Base-by-base conservation (phyloP, 1,140 invertebrate species). In the Drosophila ohnishii region DNA sequence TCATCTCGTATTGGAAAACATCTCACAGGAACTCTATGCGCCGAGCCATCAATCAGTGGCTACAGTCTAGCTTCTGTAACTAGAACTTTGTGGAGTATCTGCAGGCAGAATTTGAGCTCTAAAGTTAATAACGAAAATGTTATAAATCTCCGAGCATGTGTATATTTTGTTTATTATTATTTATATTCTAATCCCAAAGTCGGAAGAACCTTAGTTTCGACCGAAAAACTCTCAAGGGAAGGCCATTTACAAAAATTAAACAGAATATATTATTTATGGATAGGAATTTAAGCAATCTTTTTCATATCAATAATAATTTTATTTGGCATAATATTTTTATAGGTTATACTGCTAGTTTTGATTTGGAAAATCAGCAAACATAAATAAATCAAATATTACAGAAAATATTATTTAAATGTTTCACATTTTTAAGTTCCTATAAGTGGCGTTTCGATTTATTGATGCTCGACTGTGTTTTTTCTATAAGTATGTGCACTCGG, bases 21-120 rank as follows among this genome's bases (percentile, higher is more conserved):
- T 34, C 45, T 55, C 65, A 14, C 65, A 69, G 65, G 62, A 69
- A 66, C 60, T 44, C 65, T 11, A 28, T 50, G 60, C 37, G 30
- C 9, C 11, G 19, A 51, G 65, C 61, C 35, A 53, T 69, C 65
- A 69, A 69, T 69, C 65, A 69, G 37, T 37, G 25, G 48, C 8
- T 48, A 69, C 65, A 69, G 65, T 69, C 22, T 8, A 32, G 5
- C 47, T 7, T 47, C 16, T 10, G 14, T 30, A 65, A 47, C 32
- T 19, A 0, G 14, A 64, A 67, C 19, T 35, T 47, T 47, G 6
- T 14, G 0, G 3, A 51, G 2, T n/a, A 13, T 30, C 1, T 2
- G 6, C n/a, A n/a, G 2, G 9, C 30, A 34, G 30, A 5, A 1
- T 7, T 2, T 19, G 16, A 19, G 16, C 2, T 16, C 37, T 7